Percentiles rank a stretch among this genome's conserved stretches.
phyloP scores from a whole-genome alignment of 2,797 vertebrate species.

The Sternotherus odoratus region DNA sequence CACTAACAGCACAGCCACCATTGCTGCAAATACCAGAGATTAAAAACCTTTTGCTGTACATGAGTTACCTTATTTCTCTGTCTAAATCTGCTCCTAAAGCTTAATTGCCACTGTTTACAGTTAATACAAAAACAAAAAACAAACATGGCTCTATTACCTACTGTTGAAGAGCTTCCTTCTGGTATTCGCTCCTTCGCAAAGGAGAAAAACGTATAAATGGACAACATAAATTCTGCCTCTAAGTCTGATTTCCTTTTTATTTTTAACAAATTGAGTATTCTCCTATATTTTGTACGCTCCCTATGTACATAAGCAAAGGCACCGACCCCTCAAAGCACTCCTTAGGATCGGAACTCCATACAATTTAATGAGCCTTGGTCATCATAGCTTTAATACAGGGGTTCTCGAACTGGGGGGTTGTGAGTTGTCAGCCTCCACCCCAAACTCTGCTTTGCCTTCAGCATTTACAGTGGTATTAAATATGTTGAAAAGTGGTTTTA shows the following conservation, averaged over 20 bases:
- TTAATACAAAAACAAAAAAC: not conserved
- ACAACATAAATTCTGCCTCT: not conserved
- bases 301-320: not conserved
- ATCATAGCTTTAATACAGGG: not conserved
- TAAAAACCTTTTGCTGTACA: not conserved
- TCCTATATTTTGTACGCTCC: not conserved
- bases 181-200: not conserved
- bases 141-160: not conserved
- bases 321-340: not conserved
- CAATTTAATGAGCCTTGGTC: rapidly evolving
- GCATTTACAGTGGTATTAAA: too few species aligned
- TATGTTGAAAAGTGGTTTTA: too few species aligned
- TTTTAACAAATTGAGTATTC: not conserved
- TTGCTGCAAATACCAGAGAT: rapidly evolving
- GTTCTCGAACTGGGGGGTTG: too few species aligned
- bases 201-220: not conserved
- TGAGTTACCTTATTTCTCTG: not conserved
- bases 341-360: rapidly evolving
- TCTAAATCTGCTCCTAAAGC: not conserved
- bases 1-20: not conserved
- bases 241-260: not conserved
- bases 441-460: too few species aligned
- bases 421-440: too few species aligned
- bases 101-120: not conserved
- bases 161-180: not conserved